Conservation (phyloP, 2,888 invertebrate genomes). For the Diploptera punctata region DNA sequence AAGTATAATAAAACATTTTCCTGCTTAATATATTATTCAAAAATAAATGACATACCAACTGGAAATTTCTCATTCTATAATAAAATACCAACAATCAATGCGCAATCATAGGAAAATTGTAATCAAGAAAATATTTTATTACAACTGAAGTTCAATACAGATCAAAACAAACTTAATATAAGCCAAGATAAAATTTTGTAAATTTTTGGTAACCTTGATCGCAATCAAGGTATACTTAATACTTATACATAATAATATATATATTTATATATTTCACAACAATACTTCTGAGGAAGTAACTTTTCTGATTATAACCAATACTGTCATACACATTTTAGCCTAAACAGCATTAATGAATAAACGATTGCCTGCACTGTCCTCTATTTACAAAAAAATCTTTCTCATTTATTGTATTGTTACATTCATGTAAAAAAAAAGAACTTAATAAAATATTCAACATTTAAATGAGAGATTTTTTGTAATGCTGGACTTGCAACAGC, state of each 20-base stretch:
- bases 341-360: not conserved
- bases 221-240: conserved; percentile 23
- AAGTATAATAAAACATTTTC: conserved; percentile 1
- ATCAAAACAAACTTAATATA: conserved; percentile 24
- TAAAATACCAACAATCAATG: conserved; percentile 34
- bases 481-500: not conserved
- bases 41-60: conserved; percentile 14
- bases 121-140: conserved; percentile 18
- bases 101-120: conserved; percentile 25
- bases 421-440: conserved; percentile 14
- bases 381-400: conserved; percentile 17
- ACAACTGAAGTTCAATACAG: not conserved
- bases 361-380: conserved; percentile 11
- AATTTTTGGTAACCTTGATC: conserved; percentile 10
- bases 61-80: conserved; percentile 17
- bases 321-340: not conserved
- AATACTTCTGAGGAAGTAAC: conserved; percentile 2
- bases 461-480: not conserved
- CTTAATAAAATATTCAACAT: conserved; percentile 2
- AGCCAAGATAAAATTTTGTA: conserved; percentile 11
- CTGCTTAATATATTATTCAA: conserved; percentile 17
- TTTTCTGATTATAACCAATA: not conserved
- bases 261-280: conserved; percentile 18
- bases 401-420: conserved; percentile 12
- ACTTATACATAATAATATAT: conserved; percentile 7